Evolutionary conservation across 92 coral and sea anemone species (phyloP).

Genomic region (Diadumene lineata): DNA sequence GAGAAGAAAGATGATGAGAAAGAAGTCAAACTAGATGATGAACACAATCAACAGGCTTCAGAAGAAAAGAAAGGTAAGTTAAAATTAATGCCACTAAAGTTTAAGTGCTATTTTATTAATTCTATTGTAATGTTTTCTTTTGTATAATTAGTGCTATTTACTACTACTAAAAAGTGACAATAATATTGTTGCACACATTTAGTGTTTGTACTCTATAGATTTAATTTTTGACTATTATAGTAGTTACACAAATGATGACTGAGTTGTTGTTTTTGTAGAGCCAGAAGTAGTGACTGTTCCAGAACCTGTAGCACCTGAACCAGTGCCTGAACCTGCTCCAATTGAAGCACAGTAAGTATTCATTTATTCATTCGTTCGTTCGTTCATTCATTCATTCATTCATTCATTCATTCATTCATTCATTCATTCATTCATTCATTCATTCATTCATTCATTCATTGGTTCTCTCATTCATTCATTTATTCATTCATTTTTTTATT

Average conservation of each 20-base stretch:
- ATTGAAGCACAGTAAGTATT: conserved; percentile 21
- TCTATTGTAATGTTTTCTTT: too few relatives aligned
- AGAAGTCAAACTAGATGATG: conserved; percentile 38
- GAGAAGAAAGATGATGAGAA: conserved; percentile 62
- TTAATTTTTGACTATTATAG: background rate
- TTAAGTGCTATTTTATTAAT: too few relatives aligned
- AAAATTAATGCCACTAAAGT: too few relatives aligned
- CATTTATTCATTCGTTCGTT: too few relatives aligned
- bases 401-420: too few relatives aligned
- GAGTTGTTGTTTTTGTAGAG: background rate
- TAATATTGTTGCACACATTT: too few relatives aligned
- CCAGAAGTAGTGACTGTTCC: background rate
- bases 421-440: too few relatives aligned
- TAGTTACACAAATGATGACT: background rate
- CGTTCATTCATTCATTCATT: too few relatives aligned
- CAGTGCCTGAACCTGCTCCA: conserved; percentile 8
- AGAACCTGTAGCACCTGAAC: conserved; percentile 10
- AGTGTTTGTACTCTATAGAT: background rate
- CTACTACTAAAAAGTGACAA: background rate
- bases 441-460: too few relatives aligned
- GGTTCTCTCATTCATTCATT: too few relatives aligned
- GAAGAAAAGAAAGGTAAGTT: conserved; percentile 12
- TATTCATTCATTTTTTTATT: too few relatives aligned
- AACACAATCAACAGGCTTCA: conserved; percentile 1
- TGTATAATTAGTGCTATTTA: too few relatives aligned